Evolutionary conservation across 92 coral and sea anemone species (phyloP), one percentile per base, ranked within the genome.

Genomic region (Zoanthus gigantus): DNA sequence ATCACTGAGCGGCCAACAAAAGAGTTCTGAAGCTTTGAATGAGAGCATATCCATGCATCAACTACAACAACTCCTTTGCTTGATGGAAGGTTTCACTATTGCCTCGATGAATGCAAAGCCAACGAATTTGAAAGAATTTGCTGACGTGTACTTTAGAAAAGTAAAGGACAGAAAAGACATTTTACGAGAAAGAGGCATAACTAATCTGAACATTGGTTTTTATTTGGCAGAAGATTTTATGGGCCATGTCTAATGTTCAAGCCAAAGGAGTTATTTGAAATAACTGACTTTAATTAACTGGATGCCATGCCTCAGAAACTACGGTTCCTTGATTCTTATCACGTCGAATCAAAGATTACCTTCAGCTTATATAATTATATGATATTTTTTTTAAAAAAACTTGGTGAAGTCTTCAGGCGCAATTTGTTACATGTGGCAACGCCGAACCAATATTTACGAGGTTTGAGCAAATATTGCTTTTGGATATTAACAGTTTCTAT

Each of bases 71-170:
- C 89, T 92, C 6, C 80, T 92, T 11, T 87, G 95, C 29, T 73
- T 92, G 0, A 60, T 92, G 68, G 95, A 92, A 61, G 92, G 93
- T 1, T 87, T 92, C 47, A 92, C 93, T 17, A 74, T 92, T 16
- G 90, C 89, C 37, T 82, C 91, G 15, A 77, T 92, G 77, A 80
- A 87, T 23, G 71, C 80, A 75, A 83, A 75, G 65, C 95, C 95
- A 56, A 82, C 82, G 60, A 72, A 92, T 54, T 66, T 92, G 78
- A 87, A 83, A 65, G 89, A 88, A 14, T 92, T 92, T 84, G 95
- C 93, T 7, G 86, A 85, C 15, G 57, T 50, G 29, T 92, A 90
- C 76, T 92, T 90, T 69, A 54, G 72, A 13, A 91, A 90, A 78
- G 34, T 90, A 78, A 84, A 73, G 57, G 83, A 78, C 84, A 92